These are phyloP conservation scores for Diarsia rubi DNA, from an alignment of 2,888 invertebrate species.

Conservation along the genomic window DNA sequence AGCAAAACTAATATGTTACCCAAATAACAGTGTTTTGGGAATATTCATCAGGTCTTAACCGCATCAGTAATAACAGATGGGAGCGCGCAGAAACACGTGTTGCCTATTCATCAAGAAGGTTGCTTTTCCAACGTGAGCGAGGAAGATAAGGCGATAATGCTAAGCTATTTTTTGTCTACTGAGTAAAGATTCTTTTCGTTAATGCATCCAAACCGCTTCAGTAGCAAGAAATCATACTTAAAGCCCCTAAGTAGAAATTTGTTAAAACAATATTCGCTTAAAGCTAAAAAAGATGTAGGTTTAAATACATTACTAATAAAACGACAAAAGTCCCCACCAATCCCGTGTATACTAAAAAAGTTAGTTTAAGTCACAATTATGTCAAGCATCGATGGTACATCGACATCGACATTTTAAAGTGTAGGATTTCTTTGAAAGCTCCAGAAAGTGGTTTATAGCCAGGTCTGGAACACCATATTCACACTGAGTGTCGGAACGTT, in stretches of 20 bases:
- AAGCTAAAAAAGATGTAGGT: no score
- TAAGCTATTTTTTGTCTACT: neutral
- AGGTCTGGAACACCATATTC: neutral
- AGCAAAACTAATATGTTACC: conserved; percentile 17
- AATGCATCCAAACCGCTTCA: no score
- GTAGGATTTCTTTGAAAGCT: neutral
- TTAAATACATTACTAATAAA: no score
- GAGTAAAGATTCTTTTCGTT: no score
- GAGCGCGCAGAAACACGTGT: conserved; percentile 28
- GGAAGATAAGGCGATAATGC: neutral
- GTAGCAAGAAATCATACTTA: no score
- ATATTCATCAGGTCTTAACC: conserved; percentile 23
- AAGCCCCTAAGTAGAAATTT: no score
- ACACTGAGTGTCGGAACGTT: neutral
- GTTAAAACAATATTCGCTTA: no score
- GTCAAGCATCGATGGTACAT: neutral
- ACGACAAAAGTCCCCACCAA: no score
- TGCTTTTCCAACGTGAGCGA: neutral
- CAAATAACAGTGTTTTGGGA: conserved; percentile 22
- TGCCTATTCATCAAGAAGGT: conserved; percentile 9
- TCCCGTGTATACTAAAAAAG: no score
- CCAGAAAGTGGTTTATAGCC: neutral
- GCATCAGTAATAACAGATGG: conserved; percentile 28
- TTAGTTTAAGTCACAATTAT: no score
- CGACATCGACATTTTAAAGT: no score